Evolutionary conservation across 2,113 vertebrate genomes (phyloP), one percentile per base, ranked within the genome.

Genomic region (Anarhynchus alexandrinus): DNA sequence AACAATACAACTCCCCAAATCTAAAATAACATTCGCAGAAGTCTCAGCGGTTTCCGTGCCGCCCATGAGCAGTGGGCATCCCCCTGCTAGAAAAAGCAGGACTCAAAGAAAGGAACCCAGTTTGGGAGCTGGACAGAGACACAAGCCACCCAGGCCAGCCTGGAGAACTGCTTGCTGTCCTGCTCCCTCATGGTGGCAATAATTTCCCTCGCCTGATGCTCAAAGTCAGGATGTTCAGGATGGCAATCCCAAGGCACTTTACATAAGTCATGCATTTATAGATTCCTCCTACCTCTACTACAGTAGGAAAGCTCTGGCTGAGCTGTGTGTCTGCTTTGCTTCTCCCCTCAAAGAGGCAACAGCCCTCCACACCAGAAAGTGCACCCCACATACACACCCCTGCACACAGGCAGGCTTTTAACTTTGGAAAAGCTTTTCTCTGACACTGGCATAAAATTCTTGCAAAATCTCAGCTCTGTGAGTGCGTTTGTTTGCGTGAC

Each of bases 51-150:
- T 54, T 79, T 88, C 71, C 1, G 2, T 29, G 65, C 23, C 1
- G 0, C 43, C 67, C n/a, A 51, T 19, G 2, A 88, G 30, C 49
- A 32, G 22, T 0, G 0, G 26, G 54, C 47, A 95, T 25, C 52
- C 65, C 42, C 80, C 7, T 3, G 1, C 57, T 19, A 87, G 43
- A 57, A 87, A 84, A 79, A 69, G 21, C 6, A 59, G 8, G 65
- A 57, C 57, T 67, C 0, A 0, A 25, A 66, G 42, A 40, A 51
- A 89, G 47, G n/a, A 83, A 42, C 10, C 5, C 26, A 22, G 10
- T 54, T 5, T 45, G 49, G 15, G 16, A 49, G 74, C 4, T 0
- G 13, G 34, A 47, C 8, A 66, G 30, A 91, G 23, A 74, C 38
- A 55, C 11, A 66, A 82, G 51, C 36, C 25, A 81, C 12, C 9